Base-by-base conservation (phyloP, 2,888 invertebrate genomes). In the Eilema sororculum region DNA sequence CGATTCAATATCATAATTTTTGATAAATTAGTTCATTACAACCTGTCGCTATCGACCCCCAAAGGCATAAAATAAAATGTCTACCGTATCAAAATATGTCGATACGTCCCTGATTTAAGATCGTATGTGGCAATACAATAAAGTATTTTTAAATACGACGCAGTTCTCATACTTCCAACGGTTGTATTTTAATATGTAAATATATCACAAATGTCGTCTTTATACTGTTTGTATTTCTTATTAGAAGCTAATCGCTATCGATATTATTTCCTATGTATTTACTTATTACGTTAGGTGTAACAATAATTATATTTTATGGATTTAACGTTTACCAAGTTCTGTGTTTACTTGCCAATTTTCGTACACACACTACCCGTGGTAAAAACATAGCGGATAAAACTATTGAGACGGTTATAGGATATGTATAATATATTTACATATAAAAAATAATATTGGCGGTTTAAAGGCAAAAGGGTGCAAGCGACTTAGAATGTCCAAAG, bases 201-300 rank as follows among this genome's bases (percentile, higher is more conserved):
- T 69, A 58, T 52, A 28, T 25, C 33, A 68, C 65, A 75, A 73
- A 67, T 74, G 13, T 28, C 16, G 28, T 60, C 28, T 69, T 68
- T 69, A 67, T 65, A 65, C 65, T 77, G 69, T 74, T 77, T 74
- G 66, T 68, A 62, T 22, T 74, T 69, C 60, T 13, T 59, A 64
- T 79, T 74, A 79, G 63, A 70, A 60, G 24, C 57, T 25, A 5
- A 57, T 25, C 30, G n/a, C 25, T 28, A 56, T 2, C 25, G 4
- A 64, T 52, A 41, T 52, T 52, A 52, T 52, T 52, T 52, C n/a
- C 52, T n/a, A 52, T 52, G 52, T 52, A 52, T 52, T 52, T 52
- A 58, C 8, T 20, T 58, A 58, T 58, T 58, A 57, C 5, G 22
- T 22, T 30, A 33, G 24, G 33, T 37, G 22, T 61, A 33, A 33